These are phyloP conservation scores for Camelus dromedarius DNA, from an alignment of 2,113 vertebrate genomes.

Conservation along the genomic window DNA sequence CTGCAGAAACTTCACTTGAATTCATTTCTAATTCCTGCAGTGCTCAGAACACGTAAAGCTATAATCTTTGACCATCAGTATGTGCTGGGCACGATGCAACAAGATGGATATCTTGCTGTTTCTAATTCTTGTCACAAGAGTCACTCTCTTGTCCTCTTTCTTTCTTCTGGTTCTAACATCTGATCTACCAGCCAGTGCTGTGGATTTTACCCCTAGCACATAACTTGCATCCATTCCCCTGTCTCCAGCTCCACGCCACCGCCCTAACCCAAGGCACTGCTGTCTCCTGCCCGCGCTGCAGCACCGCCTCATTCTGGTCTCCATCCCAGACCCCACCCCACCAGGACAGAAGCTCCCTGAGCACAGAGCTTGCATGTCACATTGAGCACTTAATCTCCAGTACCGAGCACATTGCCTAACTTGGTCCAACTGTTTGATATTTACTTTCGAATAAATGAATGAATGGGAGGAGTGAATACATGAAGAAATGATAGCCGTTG, in stretches of 20 bases:
- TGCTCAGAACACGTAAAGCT: neutral
- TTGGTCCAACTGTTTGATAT: neutral
- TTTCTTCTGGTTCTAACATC: neutral
- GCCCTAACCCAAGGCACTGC: neutral
- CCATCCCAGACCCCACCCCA: too few relatives aligned
- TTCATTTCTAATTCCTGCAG: neutral
- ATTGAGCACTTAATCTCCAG: neutral
- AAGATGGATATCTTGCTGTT: neutral
- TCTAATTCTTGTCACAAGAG: neutral
- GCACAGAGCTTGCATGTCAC: neutral
- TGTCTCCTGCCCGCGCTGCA: neutral
- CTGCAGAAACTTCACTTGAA: neutral
- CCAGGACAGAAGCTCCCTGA: neutral
- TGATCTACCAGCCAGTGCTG: too few relatives aligned
- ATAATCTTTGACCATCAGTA: neutral
- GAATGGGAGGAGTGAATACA: neutral
- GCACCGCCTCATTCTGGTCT: neutral
- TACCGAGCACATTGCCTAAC: neutral
- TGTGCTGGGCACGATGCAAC: neutral
- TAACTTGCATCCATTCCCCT: neutral
- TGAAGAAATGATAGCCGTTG: neutral
- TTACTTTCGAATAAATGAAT: neutral
- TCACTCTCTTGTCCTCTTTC: fast-evolving
- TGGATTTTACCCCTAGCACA: neutral
- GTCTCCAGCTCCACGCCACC: neutral